These are phyloP conservation scores for Notoglanidium macrostoma DNA, from an alignment of 2,797 vertebrate genomes.

Conservation along the genomic window DNA sequence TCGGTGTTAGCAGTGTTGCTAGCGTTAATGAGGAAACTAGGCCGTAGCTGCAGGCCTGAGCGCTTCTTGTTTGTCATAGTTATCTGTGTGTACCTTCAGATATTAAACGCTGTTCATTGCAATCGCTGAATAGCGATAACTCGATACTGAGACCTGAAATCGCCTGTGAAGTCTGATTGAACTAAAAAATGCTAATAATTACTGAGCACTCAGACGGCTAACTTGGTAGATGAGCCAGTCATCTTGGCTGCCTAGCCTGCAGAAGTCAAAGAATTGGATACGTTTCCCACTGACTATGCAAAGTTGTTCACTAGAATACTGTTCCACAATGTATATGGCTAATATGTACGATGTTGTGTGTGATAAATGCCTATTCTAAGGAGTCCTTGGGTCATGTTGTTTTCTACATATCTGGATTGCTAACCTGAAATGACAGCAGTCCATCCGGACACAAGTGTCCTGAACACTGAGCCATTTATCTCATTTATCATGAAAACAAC, in stretches of 20 bases:
- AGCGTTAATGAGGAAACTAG: constrained; percentile 34
- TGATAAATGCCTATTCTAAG: not conserved
- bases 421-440: constrained; percentile 21
- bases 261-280: not conserved
- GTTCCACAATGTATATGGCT: not conserved
- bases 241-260: constrained; percentile 1
- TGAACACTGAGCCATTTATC: constrained; percentile 4
- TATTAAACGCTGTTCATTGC: not conserved
- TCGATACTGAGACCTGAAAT: not conserved
- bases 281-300: not conserved
- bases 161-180: not conserved
- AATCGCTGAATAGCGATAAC: not conserved
- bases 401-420: not conserved
- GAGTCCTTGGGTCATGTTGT: not conserved
- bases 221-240: constrained; percentile 13
- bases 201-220: not conserved
- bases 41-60: constrained; percentile 34
- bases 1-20: constrained; percentile 19
- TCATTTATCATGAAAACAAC: not conserved
- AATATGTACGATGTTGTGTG: not conserved
- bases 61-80: constrained; percentile 24
- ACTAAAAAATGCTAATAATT: not conserved
- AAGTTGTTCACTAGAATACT: not conserved
- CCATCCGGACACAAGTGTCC: not conserved
- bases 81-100: not conserved